Base-by-base conservation (phyloP, 2,113 vertebrate species). In the Notothenia coriiceps region DNA sequence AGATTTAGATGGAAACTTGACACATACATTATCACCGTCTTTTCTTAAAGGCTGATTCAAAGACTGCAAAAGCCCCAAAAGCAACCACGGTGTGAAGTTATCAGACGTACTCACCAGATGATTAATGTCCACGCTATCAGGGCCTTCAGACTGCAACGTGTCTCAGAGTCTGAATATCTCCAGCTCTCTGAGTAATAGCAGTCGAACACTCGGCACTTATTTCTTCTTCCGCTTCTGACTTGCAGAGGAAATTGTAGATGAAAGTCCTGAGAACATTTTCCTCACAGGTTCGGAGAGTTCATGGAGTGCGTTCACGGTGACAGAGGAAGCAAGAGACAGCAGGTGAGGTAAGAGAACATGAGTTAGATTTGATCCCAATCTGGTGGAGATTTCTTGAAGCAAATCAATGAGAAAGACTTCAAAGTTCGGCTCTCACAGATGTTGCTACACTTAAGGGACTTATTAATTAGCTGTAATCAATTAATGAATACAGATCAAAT, bases 381-480 rank as follows among this genome's bases (percentile, higher is more conserved):
- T 40, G 35, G 35, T 40, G 35, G 35, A 7, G 35, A 40, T 40
- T 40, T 40, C 7, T 40, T 6, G 35, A 40, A 40, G 35, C 6
- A 40, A 40, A 7, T 40, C 7, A 40, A 7, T 40, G 35, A 40
- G 35, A 40, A 5, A 40, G 35, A 7, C 35, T 40, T 40, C 6
- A 40, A 40, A 40, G 35, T 47, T 6, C 66, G 52, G 57, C 8
- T 15, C 13, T 47, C 79, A 51, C 64, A 40, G 35, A 40, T 40
- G 1, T 40, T 29, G 5, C 57, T 71, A 64, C 79, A 25, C 64
- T 63, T 55, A 56, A 59, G 43, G 43, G 52, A 51, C 60, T 74
- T 57, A 69, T 83, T 69, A 83, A 78, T 69, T 10, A 72, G 5
- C 55, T 43, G 15, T 1, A 50, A 78, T 79, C 75, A 79, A 74